Base-by-base conservation (phyloP, 1,140 invertebrate genomes). In the Camponotus floridanus region DNA sequence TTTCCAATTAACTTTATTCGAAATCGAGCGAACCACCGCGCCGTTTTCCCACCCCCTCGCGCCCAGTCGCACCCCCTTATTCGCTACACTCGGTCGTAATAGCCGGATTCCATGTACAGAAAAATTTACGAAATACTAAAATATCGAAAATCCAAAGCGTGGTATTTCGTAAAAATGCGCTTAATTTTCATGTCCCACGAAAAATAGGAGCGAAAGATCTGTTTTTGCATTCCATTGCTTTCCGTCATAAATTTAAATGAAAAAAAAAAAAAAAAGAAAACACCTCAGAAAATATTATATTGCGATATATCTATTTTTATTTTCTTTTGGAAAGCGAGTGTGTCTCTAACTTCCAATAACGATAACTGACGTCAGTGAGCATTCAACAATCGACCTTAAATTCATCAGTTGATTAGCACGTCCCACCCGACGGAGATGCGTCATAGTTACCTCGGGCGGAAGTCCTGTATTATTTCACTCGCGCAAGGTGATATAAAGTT, bases 1-100 rank as follows among this genome's bases (percentile, higher is more conserved):
- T 94, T 93, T 93, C 92, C 94, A 94, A 94, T 94, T 94, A 94
- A 94, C 92, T 95, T 94, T 93, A 93, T 93, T 94, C 90, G 92
- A 93, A 94, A 94, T 95, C 90, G 93, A 92, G 89, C 91, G 90
- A 90, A 71, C 80, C 48, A 67, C 71, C 31, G 57, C 74, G 70
- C 81, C 84, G 78, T 90, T 87, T 90, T 73, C 73, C 80, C 59
- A 55, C 15, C 5, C 36, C 45, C 33, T 51, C 39, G 55, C 36
- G 42, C 15, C 59, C 79, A 33, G 68, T 83, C 68, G 79, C 79
- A 62, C 26, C 68, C 73, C 79, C 79, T 83, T 83, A 74, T 83
- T 61, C 79, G 79, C 68, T 83, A 83, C 68, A 83, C 79, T 83
- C 79, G 67, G 79, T 83, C 79, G 79, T 83, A 83, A 83, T 83